These are phyloP conservation scores for Mobula hypostoma DNA, from an alignment of 2,113 vertebrate species.

Conservation along the genomic window DNA sequence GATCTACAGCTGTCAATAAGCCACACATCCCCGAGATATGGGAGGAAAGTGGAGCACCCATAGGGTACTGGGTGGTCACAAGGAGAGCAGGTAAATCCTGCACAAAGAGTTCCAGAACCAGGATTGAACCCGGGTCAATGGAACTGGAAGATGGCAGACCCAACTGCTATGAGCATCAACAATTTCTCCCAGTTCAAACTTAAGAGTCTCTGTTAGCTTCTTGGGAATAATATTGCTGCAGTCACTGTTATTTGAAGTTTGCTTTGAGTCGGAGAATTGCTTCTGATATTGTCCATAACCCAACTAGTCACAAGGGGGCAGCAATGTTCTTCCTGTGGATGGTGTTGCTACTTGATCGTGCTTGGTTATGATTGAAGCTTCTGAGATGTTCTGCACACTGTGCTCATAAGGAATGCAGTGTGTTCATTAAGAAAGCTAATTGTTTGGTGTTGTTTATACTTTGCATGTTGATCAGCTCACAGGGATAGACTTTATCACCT, in stretches of 20 bases:
- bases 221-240: neutral
- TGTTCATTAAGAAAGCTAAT: neutral
- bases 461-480: neutral
- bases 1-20: too few species aligned
- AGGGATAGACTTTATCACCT: neutral
- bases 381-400: neutral
- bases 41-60: too few species aligned
- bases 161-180: neutral
- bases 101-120: too few species aligned
- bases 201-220: neutral
- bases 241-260: neutral
- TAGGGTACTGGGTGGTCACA: too few species aligned
- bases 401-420: neutral
- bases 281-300: neutral
- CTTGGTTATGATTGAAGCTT: neutral
- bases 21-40: too few species aligned
- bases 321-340: neutral
- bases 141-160: too few species aligned
- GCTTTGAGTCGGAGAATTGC: neutral
- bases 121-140: too few species aligned
- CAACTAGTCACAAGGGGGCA: neutral
- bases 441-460: neutral
- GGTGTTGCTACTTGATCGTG: neutral
- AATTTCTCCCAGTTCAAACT: neutral
- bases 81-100: too few species aligned